Evolutionary conservation across 1,140 invertebrate species (phyloP).

Genomic region (Trichonephila clavata): DNA sequence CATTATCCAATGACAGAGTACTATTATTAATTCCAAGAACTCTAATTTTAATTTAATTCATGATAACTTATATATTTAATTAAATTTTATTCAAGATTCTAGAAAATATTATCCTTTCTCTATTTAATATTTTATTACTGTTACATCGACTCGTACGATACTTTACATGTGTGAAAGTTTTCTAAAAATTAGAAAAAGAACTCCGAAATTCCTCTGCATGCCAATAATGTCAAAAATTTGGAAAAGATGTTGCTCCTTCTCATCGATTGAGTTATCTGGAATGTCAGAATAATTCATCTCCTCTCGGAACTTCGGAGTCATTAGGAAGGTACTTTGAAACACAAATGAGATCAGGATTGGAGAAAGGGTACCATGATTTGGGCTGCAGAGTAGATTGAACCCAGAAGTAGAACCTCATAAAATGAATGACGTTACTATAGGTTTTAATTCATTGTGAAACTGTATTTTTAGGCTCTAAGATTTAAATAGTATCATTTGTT

Average conservation of each 20-base stretch:
- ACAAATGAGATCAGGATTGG: not conserved
- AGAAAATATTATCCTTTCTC: too few species aligned
- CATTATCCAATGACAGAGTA: too few species aligned
- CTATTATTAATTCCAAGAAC: too few species aligned
- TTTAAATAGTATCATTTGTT: not conserved
- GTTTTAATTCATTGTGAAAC: not conserved
- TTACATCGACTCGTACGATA: too few species aligned
- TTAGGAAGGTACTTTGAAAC: conserved; percentile 2
- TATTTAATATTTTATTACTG: too few species aligned
- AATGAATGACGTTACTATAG: not conserved
- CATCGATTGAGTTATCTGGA: not conserved
- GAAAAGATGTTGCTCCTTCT: not conserved
- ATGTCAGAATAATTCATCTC: conserved; percentile 21
- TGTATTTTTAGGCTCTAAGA: not conserved
- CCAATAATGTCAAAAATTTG: not conserved
- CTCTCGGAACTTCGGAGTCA: not conserved
- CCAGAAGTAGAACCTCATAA: not conserved
- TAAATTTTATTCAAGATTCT: too few species aligned
- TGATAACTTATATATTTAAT: too few species aligned
- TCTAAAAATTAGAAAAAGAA: not conserved
- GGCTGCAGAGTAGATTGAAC: not conserved
- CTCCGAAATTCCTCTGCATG: not conserved
- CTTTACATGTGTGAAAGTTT: too few species aligned
- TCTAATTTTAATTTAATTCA: too few species aligned
- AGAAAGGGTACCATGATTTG: not conserved